Evolutionary conservation across 2,888 invertebrate genomes (phyloP).

Genomic region (Resseliella maxima): DNA sequence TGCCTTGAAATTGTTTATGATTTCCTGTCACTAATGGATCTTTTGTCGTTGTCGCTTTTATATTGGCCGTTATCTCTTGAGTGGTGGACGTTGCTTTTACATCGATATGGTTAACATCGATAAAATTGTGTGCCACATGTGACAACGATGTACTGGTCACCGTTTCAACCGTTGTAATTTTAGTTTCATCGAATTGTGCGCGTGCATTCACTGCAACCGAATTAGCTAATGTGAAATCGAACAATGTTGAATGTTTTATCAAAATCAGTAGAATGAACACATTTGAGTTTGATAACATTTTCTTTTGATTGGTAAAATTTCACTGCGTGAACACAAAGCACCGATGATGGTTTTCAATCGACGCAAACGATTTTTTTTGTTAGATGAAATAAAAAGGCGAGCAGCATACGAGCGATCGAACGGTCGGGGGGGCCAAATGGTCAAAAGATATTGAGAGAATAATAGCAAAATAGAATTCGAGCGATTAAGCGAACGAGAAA

Average conservation of each 20-base stretch:
- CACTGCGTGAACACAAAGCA: slow-evolving; percentile 48
- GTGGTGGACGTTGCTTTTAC: not conserved
- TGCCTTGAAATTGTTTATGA: slow-evolving; percentile 41
- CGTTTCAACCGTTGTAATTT: not conserved
- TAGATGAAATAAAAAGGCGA: not conserved
- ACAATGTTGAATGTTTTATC: slow-evolving; percentile 60
- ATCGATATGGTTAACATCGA: not conserved
- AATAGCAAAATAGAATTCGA: too few relatives aligned
- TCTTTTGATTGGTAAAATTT: slow-evolving; percentile 15
- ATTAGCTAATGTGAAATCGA: slow-evolving; percentile 60
- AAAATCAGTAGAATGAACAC: slow-evolving; percentile 61
- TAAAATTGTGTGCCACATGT: slow-evolving; percentile 8
- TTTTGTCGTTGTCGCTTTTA: slow-evolving; percentile 52
- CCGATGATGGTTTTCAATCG: slow-evolving; percentile 32
- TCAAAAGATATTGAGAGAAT: too few relatives aligned
- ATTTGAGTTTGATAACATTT: slow-evolving; percentile 62
- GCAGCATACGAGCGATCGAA: too few relatives aligned
- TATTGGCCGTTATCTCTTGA: slow-evolving; percentile 3
- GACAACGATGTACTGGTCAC: not conserved
- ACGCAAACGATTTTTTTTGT: not conserved
- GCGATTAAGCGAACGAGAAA: not conserved
- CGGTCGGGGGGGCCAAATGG: too few relatives aligned
- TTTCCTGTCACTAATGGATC: slow-evolving; percentile 48
- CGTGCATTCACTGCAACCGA: slow-evolving; percentile 35
- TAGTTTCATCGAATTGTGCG: not conserved